Evolutionary conservation across 2,888 invertebrate genomes (phyloP), one percentile per base, ranked within the genome.

Genomic region (Spodoptera exigua): DNA sequence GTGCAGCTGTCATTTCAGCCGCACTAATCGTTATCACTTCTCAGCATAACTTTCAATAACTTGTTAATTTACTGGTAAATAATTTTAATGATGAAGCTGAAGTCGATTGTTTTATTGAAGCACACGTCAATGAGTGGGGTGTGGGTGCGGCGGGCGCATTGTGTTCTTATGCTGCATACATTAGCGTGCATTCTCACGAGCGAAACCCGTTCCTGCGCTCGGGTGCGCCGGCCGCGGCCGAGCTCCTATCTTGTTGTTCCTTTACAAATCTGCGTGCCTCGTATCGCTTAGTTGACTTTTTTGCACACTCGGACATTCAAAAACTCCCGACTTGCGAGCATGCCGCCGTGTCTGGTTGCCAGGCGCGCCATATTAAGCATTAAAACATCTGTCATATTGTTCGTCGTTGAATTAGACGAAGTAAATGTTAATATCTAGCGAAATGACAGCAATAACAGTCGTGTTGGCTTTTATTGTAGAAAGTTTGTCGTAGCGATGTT

Each of bases 251-350:
- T 84, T 89, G 81, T 90, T 89, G 86, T 83, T 89, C 80, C 85
- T 89, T 88, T 89, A 86, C 83, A 85, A 91, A 89, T 88, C 87
- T 87, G 85, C 88, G 84, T 87, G 86, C 86, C 83, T 86, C 80
- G 83, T 83, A 87, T 86, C 80, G 85, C 81, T 82, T 83, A 81
- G 82, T 84, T 79, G 78, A 83, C 81, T 90, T 91, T 89, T 83
- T 91, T 88, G 84, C 82, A 72, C 74, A 83, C 80, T 83, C 85
- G 79, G 82, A 82, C 86, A 83, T 83, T 89, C 83, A 85, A 88
- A 88, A 86, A 82, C 82, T 64, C 83, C 83, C 86, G 87, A 83
- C 85, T 82, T 83, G 82, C 82, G 78, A 83, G 84, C 72, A 81
- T 79, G 81, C 76, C 80, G 82, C 74, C 71, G 63, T 70, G 79